Evolutionary conservation across 2,113 vertebrate genomes (phyloP), one percentile per base, ranked within the genome.

Genomic region (Centropus unirufus): DNA sequence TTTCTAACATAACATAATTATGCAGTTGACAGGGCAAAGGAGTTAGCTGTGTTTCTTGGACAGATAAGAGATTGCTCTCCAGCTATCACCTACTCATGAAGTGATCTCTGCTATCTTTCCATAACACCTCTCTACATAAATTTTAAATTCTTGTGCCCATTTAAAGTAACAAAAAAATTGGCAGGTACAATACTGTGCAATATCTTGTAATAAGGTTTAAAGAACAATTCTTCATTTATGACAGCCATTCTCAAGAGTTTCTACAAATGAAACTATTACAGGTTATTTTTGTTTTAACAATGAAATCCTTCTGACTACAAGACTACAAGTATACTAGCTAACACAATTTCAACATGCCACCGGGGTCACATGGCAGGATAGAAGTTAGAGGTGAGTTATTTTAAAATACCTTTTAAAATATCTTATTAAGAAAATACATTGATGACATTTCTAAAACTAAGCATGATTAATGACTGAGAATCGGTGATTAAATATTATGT

Each of bases 301-400:
- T 20, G 52, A 34, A 69, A 77, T 88, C 6, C 29, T 74, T 83
- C 42, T 8, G 1, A 55, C 8, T 55, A 23, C 19, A 55, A 0
- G 1, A 55, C 8, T 55, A 23, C 19, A 55, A 0, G 1, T 9
- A 13, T 14, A 49, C 14, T 40, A 9, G 29, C 19, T 46, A 72
- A 80, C 4, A 55, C 8, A 54, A 76, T 40, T 66, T 61, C 52
- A 51, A 61, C 16, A 29, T 8, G 39, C 8, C 17, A 46, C 13
- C 36, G 47, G 24, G 26, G 59, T 77, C 30, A 57, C 26, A n/a
- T 36, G 55, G 12, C 26, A 68, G 61, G 47, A 68, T 0, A 63
- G 44, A 82, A 81, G 29, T n/a, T 39, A 47, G 49, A 24, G 44
- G 23, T 27, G 14, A 49, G 20, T n/a, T 54, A 24, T 26, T 52